Base-by-base conservation (phyloP, 2,113 vertebrate species). In the Scortum barcoo region DNA sequence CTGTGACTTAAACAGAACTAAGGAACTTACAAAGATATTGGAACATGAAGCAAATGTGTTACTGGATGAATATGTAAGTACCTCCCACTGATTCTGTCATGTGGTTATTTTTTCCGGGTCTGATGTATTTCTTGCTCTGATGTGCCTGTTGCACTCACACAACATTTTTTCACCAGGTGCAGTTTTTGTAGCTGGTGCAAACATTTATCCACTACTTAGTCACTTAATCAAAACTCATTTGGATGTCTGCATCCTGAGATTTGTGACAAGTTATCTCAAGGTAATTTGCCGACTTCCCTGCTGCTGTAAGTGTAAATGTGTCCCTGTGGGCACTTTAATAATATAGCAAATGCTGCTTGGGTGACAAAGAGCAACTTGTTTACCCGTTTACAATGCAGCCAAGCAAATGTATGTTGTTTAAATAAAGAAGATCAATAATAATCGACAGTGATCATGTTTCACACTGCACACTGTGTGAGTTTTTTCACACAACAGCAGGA, bases 41-140 rank as follows among this genome's bases (percentile, higher is more conserved):
- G 0, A 1, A 16, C 0, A 0, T 0, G 2, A 74, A 10, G 12
- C 71, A 2, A 0, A 20, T 0, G 0, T 0, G 0, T 28, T 86
- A 11, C 36, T 33, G 19, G 0, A 2, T 0, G 0, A 4, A 2
- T 85, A 81, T 65, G 94, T 94, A 81, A 94, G 94, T 92, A 78
- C 17, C 22, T 14, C 30, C 6, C 36, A n/a, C 2, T 40, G 5
- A 46, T 16, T 44, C 3, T 33, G 20, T 28, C 22, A 24, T 57
- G 20, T 17, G n/a, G 2, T 67, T 4, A 19, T 72, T 44, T 46
- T 26, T 56, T 14, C 14, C 11, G 10, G 0, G 7, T 12, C 10
- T 58, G 8, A 28, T 44, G 2, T 11, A 24, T 48, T 66, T 72
- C 36, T 4, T 1, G 61, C 17, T 2, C 12, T 30, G 6, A 3